Conservation (phyloP, 2,888 invertebrate genomes). For the Salticus scenicus region DNA sequence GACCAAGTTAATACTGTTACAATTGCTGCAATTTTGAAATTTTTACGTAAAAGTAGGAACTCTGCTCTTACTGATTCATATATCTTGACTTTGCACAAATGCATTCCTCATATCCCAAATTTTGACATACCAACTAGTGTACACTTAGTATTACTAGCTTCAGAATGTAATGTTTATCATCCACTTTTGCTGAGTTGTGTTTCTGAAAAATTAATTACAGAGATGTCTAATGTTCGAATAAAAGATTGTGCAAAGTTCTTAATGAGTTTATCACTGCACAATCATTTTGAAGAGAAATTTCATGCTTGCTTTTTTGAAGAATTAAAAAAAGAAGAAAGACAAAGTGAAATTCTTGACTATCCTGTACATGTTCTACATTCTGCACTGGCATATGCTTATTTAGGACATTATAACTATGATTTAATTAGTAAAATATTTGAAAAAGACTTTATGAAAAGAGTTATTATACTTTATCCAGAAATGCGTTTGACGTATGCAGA, state of each 20-base stretch:
- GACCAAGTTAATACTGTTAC: constrained; percentile 10
- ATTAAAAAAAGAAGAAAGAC: constrained; percentile 21
- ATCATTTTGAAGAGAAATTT: constrained; percentile 30
- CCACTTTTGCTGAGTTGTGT: constrained; percentile 40
- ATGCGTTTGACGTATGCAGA: constrained; percentile 14
- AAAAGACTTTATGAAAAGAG: neutral
- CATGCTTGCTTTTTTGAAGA: constrained; percentile 13
- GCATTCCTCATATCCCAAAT: neutral
- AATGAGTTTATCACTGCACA: constrained; percentile 24
- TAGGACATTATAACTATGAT: constrained; percentile 34
- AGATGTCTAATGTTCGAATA: constrained; percentile 25
- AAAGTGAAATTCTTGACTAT: constrained; percentile 10
- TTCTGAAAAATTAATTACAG: constrained; percentile 4
- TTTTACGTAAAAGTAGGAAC: constrained; percentile 45
- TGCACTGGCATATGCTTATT: constrained; percentile 29
- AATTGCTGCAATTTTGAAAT: constrained; percentile 36
- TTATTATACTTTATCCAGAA: neutral
- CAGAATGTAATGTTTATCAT: constrained; percentile 46
- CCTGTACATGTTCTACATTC: constrained; percentile 20
- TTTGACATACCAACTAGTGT: constrained; percentile 37
- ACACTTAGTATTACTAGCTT: constrained; percentile 39
- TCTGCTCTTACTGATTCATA: neutral
- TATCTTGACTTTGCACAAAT: constrained; percentile 18
- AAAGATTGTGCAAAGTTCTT: constrained; percentile 53
- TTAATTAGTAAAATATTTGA: constrained; percentile 21